Base-by-base conservation (phyloP, 2,113 vertebrate species). In the Cyanoderma ruficeps region DNA sequence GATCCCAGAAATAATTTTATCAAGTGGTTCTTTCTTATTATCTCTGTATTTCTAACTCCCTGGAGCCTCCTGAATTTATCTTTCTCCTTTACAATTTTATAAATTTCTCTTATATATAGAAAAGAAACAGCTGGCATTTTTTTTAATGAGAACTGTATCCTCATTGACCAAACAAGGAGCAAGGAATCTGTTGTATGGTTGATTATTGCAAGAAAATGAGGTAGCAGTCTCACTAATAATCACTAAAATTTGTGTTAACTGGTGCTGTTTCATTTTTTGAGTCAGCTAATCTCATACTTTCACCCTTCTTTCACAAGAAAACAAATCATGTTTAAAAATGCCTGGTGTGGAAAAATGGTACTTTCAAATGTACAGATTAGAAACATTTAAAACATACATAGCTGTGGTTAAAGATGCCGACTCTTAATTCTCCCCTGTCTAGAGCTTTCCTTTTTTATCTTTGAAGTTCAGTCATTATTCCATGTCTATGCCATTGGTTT, bases 61-160 rank as follows among this genome's bases (percentile, higher is more conserved):
- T 71, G 52, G 52, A 92, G 9, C 22, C 44, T 90, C 41, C 25
- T 87, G 41, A 84, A 83, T 33, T 75, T 90, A 46, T 39, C 83
- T 77, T 90, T 84, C 46, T 84, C 44, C 30, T 83, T 96, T 92
- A 56, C 28, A 75, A 71, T 70, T 89, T 63, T 68, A 20, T 49
- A 57, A 59, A 61, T 90, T 95, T 93, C 39, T 63, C 41, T 85
- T 93, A 70, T 31, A 68, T 17, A 11, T 35, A 85, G 82, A 88
- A 87, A 86, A 90, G 82, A 95, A 95, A 95, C 88, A 91, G 76
- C 93, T 94, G 93, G 79, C 79, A 4, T 75, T 91, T 93, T 71
- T 61, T 95, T 87, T 79, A 89, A 93, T 79, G 88, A 95, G 86
- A 68, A 41, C 72, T 92, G 25, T 89, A 16, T 0, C 2, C 69